phyloP scores from a whole-genome alignment of 2,113 vertebrate genomes.

The Orthonyx spaldingii region DNA sequence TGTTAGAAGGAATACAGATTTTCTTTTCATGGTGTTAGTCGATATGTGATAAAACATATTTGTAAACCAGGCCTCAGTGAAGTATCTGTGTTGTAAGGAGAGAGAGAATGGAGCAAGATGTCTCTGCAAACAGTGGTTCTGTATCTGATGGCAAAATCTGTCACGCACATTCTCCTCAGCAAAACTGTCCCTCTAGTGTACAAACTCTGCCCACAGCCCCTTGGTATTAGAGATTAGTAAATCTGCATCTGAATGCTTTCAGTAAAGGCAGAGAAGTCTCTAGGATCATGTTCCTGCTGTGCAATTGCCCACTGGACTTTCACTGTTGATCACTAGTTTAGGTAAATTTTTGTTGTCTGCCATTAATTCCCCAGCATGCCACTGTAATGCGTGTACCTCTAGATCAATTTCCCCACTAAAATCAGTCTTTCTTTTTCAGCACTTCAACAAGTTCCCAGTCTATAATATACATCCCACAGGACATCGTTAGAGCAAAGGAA shows the following conservation, averaged over 20 bases:
- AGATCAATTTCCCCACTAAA: slow-evolving; percentile 8
- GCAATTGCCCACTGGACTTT: slow-evolving; percentile 46
- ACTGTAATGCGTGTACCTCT: background rate
- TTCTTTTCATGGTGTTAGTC: background rate
- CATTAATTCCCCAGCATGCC: slow-evolving; percentile 36
- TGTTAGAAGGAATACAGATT: background rate
- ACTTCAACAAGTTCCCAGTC: slow-evolving; percentile 88
- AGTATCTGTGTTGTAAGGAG: background rate
- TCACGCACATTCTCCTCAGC: background rate
- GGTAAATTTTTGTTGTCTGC: slow-evolving; percentile 28
- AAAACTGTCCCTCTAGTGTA: background rate
- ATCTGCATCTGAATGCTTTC: background rate
- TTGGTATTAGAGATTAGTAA: background rate
- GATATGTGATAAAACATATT: background rate
- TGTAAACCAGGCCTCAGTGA: background rate
- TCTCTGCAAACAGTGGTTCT: background rate
- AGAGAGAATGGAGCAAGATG: background rate
- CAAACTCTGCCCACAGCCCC: background rate
- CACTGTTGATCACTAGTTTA: slow-evolving; percentile 6
- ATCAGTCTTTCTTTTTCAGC: slow-evolving; percentile 66
- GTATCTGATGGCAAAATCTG: background rate
- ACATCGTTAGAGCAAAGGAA: slow-evolving; percentile 92
- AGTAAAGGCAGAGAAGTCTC: background rate
- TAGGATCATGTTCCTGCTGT: slow-evolving; percentile 34
- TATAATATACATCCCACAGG: slow-evolving; percentile 92